Conservation (phyloP, 2,888 invertebrate genomes). For the Drosophila nigricruria region DNA sequence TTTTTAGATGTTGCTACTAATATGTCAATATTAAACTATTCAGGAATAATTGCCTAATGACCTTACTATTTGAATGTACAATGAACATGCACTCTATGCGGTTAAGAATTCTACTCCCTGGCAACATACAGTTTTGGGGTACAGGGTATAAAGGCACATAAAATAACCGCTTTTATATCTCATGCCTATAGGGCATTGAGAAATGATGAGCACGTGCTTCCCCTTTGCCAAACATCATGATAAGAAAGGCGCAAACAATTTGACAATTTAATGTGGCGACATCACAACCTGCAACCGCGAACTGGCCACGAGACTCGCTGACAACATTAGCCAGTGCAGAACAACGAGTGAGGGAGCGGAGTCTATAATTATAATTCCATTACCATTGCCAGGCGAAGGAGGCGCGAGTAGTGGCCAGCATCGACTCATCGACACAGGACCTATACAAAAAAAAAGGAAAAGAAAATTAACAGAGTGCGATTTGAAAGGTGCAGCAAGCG, state of each 20-base stretch:
- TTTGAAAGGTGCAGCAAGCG: slow-evolving; percentile 73
- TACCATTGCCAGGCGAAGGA: slow-evolving; percentile 69
- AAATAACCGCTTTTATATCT: not conserved
- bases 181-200: slow-evolving; percentile 7
- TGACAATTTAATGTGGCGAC: slow-evolving; percentile 83
- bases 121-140: not conserved
- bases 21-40: not conserved
- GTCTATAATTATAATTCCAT: slow-evolving; percentile 84
- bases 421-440: slow-evolving; percentile 52
- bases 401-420: slow-evolving; percentile 52
- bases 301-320: slow-evolving; percentile 54
- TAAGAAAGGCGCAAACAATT: slow-evolving; percentile 80
- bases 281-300: slow-evolving; percentile 56
- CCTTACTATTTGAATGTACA: not conserved
- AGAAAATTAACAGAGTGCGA: slow-evolving; percentile 66
- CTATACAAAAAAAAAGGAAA: slow-evolving; percentile 31
- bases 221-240: slow-evolving; percentile 54
- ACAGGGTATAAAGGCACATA: not conserved
- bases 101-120: not conserved
- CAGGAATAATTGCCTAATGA: not conserved
- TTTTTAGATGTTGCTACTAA: no score
- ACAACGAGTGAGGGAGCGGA: slow-evolving; percentile 57
- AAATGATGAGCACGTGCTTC: slow-evolving; percentile 68
- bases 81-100: no score
- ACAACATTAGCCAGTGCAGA: slow-evolving; percentile 77